Evolutionary conservation across 2,888 invertebrate genomes (phyloP).

Genomic region (Desoria tigrina): DNA sequence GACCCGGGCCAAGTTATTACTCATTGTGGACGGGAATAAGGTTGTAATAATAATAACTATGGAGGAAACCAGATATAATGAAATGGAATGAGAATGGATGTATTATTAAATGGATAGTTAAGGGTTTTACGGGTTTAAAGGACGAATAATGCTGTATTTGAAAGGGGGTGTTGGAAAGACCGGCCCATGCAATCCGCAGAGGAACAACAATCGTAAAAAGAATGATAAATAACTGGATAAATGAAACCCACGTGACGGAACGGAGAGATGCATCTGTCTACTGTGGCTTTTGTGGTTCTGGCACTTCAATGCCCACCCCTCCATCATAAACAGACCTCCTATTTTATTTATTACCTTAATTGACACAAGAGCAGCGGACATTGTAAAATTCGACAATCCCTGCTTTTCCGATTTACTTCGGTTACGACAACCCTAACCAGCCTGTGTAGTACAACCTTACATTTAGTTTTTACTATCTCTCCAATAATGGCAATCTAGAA

Average conservation of each 20-base stretch:
- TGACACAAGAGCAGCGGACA: slow-evolving; percentile 44
- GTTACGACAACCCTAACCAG: too few relatives aligned
- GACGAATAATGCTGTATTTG: not conserved
- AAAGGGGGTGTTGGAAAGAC: slow-evolving; percentile 23
- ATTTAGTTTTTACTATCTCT: too few relatives aligned
- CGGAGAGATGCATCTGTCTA: slow-evolving; percentile 49
- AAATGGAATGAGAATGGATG: slow-evolving; percentile 8
- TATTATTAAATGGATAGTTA: slow-evolving; percentile 16
- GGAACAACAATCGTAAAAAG: slow-evolving; percentile 47
- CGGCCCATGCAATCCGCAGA: slow-evolving; percentile 47
- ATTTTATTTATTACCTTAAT: slow-evolving; percentile 54
- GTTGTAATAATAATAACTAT: not conserved
- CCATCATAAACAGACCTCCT: slow-evolving; percentile 53
- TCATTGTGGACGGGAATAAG: too few relatives aligned
- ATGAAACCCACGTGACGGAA: slow-evolving; percentile 53
- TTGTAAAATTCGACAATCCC: too few relatives aligned
- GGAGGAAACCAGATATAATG: slow-evolving; percentile 6
- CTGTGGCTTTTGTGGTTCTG: slow-evolving; percentile 54
- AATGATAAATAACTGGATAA: slow-evolving; percentile 52
- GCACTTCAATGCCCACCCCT: slow-evolving; percentile 49
- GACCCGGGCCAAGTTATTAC: not conserved
- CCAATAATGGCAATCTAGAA: too few relatives aligned
- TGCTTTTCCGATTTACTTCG: too few relatives aligned
- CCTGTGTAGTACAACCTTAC: too few relatives aligned
- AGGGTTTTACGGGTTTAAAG: not conserved